Conservation (phyloP, 2,888 invertebrate genomes). For the Dryadula phaetusa region DNA sequence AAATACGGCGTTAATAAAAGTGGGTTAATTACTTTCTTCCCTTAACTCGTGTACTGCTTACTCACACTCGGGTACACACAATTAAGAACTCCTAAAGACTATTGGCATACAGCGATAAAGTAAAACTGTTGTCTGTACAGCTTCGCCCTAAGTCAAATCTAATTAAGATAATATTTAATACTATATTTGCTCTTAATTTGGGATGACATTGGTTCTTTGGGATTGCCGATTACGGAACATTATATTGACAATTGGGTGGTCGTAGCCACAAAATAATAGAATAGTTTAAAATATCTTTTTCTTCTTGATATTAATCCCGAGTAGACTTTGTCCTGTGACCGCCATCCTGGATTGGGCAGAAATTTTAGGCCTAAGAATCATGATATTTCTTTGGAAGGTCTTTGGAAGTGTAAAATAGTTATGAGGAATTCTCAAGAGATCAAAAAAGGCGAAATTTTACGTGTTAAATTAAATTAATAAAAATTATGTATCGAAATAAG, state of each 20-base stretch:
- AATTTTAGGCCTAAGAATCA: too few species aligned
- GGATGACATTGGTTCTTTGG: not conserved
- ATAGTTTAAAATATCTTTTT: too few species aligned
- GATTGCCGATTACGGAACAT: not conserved
- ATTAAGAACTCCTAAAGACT: conserved; percentile 41
- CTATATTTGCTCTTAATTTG: not conserved
- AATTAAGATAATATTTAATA: conserved; percentile 4
- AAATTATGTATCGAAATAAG: too few species aligned
- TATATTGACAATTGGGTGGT: not conserved
- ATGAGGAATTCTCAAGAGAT: too few species aligned
- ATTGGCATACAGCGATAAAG: conserved; percentile 17
- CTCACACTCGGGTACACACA: conserved; percentile 47
- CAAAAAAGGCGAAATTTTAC: too few species aligned
- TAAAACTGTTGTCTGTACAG: not conserved
- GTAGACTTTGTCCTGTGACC: too few species aligned
- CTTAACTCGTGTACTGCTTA: conserved; percentile 41
- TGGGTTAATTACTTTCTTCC: conserved; percentile 50
- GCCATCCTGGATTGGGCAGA: too few species aligned
- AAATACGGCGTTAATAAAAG: conserved; percentile 51
- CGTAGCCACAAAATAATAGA: too few species aligned
- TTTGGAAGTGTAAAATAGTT: too few species aligned
- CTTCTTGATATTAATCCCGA: too few species aligned
- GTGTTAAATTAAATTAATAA: too few species aligned
- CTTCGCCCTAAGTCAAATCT: not conserved
- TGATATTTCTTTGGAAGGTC: too few species aligned